phyloP scores from a whole-genome alignment of 2,888 invertebrate species.

The Ectemnius cavifrons region DNA sequence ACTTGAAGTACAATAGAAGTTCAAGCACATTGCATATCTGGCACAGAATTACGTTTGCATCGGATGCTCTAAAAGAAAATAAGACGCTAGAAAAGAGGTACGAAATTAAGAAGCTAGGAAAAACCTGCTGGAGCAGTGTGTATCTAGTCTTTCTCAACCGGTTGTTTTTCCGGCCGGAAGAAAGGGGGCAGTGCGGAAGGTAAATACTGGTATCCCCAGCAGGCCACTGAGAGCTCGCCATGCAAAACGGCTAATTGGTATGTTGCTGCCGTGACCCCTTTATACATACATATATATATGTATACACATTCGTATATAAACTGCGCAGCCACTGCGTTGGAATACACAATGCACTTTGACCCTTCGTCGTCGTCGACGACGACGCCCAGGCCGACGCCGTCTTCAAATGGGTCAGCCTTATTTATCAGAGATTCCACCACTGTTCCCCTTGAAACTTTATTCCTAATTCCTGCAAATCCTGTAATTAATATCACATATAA shows the following conservation, averaged over 20 bases:
- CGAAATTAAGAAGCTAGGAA: too few relatives aligned
- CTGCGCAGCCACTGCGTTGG: constrained; percentile 58
- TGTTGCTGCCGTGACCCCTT: constrained; percentile 64
- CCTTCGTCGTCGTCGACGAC: constrained; percentile 21
- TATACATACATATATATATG: constrained; percentile 21
- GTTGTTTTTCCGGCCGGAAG: constrained; percentile 39
- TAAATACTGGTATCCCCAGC: constrained; percentile 32
- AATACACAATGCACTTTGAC: constrained; percentile 67
- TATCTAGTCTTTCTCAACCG: neutral
- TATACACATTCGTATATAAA: constrained; percentile 46
- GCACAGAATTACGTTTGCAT: too few relatives aligned
- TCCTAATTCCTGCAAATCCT: neutral
- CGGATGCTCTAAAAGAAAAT: too few relatives aligned
- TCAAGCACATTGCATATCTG: too few relatives aligned
- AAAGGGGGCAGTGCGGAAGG: neutral
- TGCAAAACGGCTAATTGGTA: constrained; percentile 70
- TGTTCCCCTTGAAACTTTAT: too few relatives aligned
- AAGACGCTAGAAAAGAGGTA: too few relatives aligned
- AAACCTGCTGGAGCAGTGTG: too few relatives aligned
- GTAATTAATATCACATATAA: constrained; percentile 25
- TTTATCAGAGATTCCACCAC: constrained; percentile 48
- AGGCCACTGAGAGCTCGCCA: constrained; percentile 44
- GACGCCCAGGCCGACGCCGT: neutral
- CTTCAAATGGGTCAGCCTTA: constrained; percentile 60
- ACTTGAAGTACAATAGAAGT: too few relatives aligned